phyloP scores from a whole-genome alignment of 2,888 invertebrate species.

The Eutolmus rufibarbis region DNA sequence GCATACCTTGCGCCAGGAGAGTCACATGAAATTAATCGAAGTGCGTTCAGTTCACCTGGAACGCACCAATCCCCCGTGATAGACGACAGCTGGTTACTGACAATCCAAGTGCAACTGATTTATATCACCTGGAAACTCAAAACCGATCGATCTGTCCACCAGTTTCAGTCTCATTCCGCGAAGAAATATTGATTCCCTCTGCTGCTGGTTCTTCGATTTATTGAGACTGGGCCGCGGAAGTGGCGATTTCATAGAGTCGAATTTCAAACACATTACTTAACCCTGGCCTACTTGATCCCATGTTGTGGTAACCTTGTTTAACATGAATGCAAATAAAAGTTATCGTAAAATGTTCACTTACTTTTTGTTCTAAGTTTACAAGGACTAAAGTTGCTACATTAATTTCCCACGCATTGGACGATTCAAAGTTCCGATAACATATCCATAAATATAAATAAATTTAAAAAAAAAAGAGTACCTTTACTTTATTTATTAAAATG shows the following conservation, averaged over 20 bases:
- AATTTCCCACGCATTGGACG: neutral
- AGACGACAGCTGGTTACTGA: slow-evolving; percentile 20
- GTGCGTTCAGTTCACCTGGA: neutral
- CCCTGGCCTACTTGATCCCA: neutral
- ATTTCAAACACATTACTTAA: neutral
- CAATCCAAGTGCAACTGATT: neutral
- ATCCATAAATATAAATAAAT: no score
- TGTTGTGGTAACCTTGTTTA: neutral
- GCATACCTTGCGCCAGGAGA: neutral
- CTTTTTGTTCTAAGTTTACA: neutral
- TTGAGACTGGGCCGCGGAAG: neutral
- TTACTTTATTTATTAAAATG: no score
- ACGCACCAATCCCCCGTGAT: neutral
- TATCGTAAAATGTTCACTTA: neutral
- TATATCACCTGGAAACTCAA: neutral
- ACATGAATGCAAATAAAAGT: neutral
- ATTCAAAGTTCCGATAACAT: neutral
- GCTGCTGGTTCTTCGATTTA: neutral
- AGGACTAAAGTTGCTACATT: neutral
- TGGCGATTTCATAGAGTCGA: neutral
- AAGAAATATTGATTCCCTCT: neutral
- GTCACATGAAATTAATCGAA: slow-evolving; percentile 30
- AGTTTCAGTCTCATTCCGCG: neutral
- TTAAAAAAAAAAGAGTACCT: neutral
- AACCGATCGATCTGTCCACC: neutral